These are phyloP conservation scores for Anoplopoma fimbria DNA, from an alignment of 2,113 vertebrate genomes.

Conservation along the genomic window DNA sequence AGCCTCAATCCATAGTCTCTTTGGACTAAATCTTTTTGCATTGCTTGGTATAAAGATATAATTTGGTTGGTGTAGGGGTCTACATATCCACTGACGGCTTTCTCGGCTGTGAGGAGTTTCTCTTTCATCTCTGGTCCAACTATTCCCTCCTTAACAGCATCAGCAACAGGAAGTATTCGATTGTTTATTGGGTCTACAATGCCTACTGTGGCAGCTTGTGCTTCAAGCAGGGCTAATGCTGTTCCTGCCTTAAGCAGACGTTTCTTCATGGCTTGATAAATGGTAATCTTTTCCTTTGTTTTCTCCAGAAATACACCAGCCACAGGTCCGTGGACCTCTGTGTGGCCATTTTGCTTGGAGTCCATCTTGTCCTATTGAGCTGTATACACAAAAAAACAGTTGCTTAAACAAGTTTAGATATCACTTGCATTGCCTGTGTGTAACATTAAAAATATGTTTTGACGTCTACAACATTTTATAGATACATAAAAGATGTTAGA, in stretches of 20 bases:
- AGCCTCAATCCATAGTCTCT: constrained; percentile 91
- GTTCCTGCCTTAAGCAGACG: constrained; percentile 90
- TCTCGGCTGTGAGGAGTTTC: constrained; percentile 90
- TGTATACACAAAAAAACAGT: constrained; percentile 45
- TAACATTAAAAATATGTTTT: background rate
- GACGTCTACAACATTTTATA: background rate
- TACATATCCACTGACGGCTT: constrained; percentile 88
- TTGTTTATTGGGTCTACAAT: constrained; percentile 92
- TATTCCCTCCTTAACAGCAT: constrained; percentile 89
- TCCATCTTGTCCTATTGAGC: constrained; percentile 62
- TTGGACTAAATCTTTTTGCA: constrained; percentile 93
- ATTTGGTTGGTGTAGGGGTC: constrained; percentile 90
- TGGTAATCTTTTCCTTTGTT: constrained; percentile 88
- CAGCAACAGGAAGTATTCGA: constrained; percentile 86
- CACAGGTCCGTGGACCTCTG: constrained; percentile 71
- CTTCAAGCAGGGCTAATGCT: constrained; percentile 91
- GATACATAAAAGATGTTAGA: background rate
- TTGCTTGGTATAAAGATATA: constrained; percentile 95
- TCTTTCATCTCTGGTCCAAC: constrained; percentile 92
- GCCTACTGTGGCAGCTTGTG: constrained; percentile 91
- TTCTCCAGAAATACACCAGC: constrained; percentile 90
- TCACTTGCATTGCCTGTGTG: background rate
- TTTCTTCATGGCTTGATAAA: constrained; percentile 96
- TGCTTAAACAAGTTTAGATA: constrained; percentile 3
- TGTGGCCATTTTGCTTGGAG: constrained; percentile 54